Evolutionary conservation across 2,888 invertebrate species (phyloP).

Genomic region (Nephrotoma flavescens): DNA sequence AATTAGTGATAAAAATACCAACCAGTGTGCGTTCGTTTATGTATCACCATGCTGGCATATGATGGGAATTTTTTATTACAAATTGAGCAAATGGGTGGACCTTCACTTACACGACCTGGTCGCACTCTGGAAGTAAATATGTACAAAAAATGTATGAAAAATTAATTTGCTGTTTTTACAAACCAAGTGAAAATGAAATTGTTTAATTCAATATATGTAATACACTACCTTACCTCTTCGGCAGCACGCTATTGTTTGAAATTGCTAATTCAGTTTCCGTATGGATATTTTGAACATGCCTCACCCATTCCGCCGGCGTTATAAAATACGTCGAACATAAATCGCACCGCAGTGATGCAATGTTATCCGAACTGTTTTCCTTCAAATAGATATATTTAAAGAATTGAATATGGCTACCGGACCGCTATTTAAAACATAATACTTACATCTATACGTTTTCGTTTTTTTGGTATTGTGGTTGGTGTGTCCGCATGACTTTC

Average conservation of each 20-base stretch:
- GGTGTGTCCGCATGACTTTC: slow-evolving; percentile 59
- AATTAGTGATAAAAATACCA: background rate
- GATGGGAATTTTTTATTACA: slow-evolving; percentile 64
- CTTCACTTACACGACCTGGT: slow-evolving; percentile 4
- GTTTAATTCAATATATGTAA: background rate
- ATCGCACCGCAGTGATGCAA: slow-evolving; percentile 63
- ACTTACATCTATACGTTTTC: slow-evolving; percentile 40
- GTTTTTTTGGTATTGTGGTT: slow-evolving; percentile 31
- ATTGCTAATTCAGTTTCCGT: slow-evolving; percentile 66
- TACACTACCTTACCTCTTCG: slow-evolving; percentile 33
- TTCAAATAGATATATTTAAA: background rate
- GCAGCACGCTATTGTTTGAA: slow-evolving; percentile 55
- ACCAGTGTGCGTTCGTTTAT: slow-evolving; percentile 59
- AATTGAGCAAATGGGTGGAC: slow-evolving; percentile 39
- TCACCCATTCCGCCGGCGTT: slow-evolving; percentile 76
- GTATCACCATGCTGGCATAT: slow-evolving; percentile 65
- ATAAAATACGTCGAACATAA: slow-evolving; percentile 58
- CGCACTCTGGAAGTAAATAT: background rate
- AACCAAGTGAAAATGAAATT: background rate
- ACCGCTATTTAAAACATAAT: background rate
- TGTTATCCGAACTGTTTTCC: slow-evolving; percentile 37
- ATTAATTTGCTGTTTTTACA: background rate
- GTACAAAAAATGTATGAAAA: background rate
- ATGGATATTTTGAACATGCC: slow-evolving; percentile 71
- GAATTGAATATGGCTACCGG: background rate